These are phyloP conservation scores for Condylura cristata DNA, from an alignment of 2,113 vertebrate species.

Conservation along the genomic window DNA sequence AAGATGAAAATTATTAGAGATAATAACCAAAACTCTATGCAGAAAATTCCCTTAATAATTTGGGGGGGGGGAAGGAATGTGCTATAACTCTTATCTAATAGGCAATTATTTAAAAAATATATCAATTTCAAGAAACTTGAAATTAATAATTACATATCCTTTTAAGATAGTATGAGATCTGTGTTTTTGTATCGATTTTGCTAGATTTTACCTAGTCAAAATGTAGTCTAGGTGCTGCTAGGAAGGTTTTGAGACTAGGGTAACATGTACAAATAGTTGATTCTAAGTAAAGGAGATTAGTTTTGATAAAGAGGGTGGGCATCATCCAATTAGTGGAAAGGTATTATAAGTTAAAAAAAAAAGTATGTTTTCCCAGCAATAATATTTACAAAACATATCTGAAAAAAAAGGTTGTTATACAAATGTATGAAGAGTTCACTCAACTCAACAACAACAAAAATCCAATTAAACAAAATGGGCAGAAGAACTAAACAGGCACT, in stretches of 20 bases:
- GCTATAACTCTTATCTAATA: background rate
- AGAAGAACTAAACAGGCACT: too few relatives aligned
- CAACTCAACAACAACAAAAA: too few relatives aligned
- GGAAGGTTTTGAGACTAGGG: background rate
- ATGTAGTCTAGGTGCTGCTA: background rate
- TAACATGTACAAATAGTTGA: background rate
- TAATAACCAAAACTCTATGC: background rate
- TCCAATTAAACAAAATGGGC: too few relatives aligned
- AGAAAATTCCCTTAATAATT: slow-evolving; percentile 28
- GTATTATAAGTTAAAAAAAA: background rate
- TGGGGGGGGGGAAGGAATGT: background rate
- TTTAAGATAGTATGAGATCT: background rate
- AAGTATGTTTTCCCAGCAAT: background rate
- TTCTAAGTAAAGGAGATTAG: background rate
- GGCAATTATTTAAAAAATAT: background rate
- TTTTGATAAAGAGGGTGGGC: background rate
- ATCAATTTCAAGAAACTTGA: background rate
- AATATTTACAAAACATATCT: background rate
- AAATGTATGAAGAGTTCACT: too few relatives aligned
- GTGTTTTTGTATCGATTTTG: background rate
- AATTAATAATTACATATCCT: background rate
- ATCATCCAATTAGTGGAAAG: background rate
- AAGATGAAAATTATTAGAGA: slow-evolving; percentile 29
- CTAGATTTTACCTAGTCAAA: slow-evolving; percentile 7
- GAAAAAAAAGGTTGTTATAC: too few relatives aligned